Evolutionary conservation across 2,113 vertebrate genomes (phyloP).

Genomic region (Anoplopoma fimbria): DNA sequence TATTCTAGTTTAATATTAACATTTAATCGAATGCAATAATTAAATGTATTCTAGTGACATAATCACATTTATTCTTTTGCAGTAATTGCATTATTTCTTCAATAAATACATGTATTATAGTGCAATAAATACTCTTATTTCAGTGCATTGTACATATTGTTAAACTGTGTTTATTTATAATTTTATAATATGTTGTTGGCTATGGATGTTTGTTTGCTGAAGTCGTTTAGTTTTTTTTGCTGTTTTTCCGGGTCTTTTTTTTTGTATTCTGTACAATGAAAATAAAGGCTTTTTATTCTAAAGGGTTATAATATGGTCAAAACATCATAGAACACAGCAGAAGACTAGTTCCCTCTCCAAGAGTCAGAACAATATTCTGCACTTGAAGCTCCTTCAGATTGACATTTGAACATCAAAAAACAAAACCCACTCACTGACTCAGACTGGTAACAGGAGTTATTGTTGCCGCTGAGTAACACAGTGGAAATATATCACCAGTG

Average conservation of each 20-base stretch:
- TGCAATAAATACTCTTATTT: background rate
- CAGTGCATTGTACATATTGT: background rate
- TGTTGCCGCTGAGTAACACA: background rate
- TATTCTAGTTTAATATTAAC: no score
- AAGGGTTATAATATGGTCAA: background rate
- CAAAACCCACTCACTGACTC: background rate
- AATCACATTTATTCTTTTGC: background rate
- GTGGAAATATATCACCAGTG: slow-evolving; percentile 1
- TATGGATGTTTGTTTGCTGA: background rate
- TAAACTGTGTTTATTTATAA: background rate
- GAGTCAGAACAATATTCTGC: background rate
- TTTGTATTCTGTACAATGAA: no score
- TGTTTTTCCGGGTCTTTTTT: no score
- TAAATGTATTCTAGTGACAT: background rate
- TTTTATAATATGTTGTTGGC: background rate
- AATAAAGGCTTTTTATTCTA: background rate
- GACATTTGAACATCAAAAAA: background rate
- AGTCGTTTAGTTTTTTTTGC: background rate
- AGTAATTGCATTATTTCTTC: no score
- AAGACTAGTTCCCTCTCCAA: background rate
- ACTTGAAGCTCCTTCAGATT: background rate
- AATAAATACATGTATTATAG: background rate
- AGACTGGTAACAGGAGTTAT: background rate
- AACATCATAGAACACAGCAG: background rate
- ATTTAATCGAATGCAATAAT: no score